These are phyloP conservation scores for Onychomys torridus DNA, from an alignment of 2,797 vertebrate species.

Conservation along the genomic window DNA sequence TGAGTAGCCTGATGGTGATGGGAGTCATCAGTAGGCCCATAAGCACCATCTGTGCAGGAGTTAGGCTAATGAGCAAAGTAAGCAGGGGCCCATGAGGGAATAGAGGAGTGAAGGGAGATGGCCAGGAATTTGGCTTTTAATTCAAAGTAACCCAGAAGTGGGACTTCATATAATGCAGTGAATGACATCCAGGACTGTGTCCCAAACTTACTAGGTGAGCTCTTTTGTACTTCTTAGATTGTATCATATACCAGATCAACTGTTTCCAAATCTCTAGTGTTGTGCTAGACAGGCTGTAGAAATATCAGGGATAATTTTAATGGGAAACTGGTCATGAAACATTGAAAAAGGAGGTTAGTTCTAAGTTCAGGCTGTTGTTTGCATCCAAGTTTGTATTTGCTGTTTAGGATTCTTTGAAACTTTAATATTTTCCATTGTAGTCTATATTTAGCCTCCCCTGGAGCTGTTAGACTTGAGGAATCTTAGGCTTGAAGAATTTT, in stretches of 20 bases:
- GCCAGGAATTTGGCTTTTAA: slow-evolving; percentile 42
- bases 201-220: background rate
- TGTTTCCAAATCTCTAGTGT: background rate
- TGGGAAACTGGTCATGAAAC: background rate
- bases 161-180: background rate
- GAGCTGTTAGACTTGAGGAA: background rate
- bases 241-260: background rate
- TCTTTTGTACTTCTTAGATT: background rate
- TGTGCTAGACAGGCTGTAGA: background rate
- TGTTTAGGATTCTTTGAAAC: background rate
- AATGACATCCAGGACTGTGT: background rate
- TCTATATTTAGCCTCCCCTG: background rate
- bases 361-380: background rate
- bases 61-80: slow-evolving; percentile 73
- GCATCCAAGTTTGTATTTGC: background rate
- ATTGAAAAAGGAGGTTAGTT: background rate
- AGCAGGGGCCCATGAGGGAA: background rate
- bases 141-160: background rate
- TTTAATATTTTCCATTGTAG: background rate
- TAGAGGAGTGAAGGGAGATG: background rate
- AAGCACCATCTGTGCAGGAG: slow-evolving; percentile 80
- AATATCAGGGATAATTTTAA: background rate
- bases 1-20: slow-evolving; percentile 64
- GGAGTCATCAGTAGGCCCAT: slow-evolving; percentile 72
- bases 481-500: background rate